A percentile compares a stretch with the other conserved stretches of the same genome.
Conservation (phyloP, 2,797 vertebrate genomes). For the Pogonophryne albipinna region DNA sequence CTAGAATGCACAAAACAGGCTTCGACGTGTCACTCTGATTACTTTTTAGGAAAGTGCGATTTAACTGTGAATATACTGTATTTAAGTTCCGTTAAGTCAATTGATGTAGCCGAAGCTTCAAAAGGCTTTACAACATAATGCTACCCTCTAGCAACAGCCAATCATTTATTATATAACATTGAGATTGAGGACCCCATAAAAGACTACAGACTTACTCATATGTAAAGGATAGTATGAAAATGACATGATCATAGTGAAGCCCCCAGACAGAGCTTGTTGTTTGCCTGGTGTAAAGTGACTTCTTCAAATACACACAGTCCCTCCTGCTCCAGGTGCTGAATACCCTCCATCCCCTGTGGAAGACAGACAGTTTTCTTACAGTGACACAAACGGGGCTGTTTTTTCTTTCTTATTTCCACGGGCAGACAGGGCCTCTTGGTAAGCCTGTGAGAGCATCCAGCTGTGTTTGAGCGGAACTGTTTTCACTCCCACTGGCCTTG, state of each 20-base stretch:
- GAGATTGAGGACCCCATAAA: background rate
- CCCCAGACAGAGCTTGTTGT: background rate
- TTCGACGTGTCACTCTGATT: background rate
- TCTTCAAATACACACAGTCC: constrained; percentile 4
- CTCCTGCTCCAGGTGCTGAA: constrained; percentile 23
- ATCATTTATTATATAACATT: background rate
- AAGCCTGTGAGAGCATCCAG: constrained; percentile 65
- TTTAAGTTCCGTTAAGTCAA: background rate
- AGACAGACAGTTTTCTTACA: constrained; percentile 25
- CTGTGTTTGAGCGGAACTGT: constrained; percentile 63
- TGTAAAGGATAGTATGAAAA: background rate
- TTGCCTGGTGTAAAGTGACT: background rate
- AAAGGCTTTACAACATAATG: background rate
- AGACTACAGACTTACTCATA: background rate
- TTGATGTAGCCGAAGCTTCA: background rate
- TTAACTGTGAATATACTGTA: background rate
- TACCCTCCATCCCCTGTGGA: background rate
- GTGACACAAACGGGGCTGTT: constrained; percentile 40
- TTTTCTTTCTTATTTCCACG: constrained; percentile 12
- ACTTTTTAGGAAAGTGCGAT: background rate
- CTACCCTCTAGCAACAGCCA: background rate
- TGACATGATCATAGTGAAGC: background rate
- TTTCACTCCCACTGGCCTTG: constrained; percentile 69
- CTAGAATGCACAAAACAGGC: background rate
- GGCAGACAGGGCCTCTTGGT: constrained; percentile 35